Evolutionary conservation across 1,140 invertebrate species (phyloP), one percentile per base, ranked within the genome.

Genomic region (Drosophila busckii): DNA sequence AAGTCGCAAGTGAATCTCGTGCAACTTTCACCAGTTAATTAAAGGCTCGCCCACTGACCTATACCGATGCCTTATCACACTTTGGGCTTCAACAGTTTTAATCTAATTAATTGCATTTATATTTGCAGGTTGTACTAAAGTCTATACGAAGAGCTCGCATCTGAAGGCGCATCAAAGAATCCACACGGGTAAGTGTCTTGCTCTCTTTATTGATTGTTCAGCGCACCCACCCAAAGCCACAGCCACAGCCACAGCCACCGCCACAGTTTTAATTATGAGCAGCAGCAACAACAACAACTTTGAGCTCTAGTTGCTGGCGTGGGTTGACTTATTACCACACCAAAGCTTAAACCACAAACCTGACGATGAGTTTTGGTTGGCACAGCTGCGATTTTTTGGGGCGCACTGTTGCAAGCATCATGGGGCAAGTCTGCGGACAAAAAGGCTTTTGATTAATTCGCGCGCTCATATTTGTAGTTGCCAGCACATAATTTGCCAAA

Each of bases 121-220:
- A 58, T 55, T 92, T 91, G 28, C 90, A 96, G 97, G 97, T 82
- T 99, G 98, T 89, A 94, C 93, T 75, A 99, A 99, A 90, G 97
- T 98, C 28, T 99, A 99, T 89, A 99, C 97, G 32, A 99, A 99
- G 91, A 98, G 96, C 89, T 99, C 97, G 63, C 98, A 99, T 89
- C 90, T 99, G 6, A 99, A 99, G 89, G 97, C 97, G 44, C 98
- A 99, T 90, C 96, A 98, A 89, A 91, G 98, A 86, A 97, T 98
- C 88, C 97, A 99, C 87, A 98, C 97, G 90, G 97, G 97, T 98
- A 91, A 93, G 90, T 80, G n/a, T n/a, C n/a, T n/a, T n/a, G n/a
- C n/a, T n/a, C n/a, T n/a, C 31, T 10, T 37, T 53, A 59, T 41
- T 42, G 34, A 62, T 48, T 34, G 40, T 44, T 53, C 26, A 19